Percentiles rank a stretch among this genome's conserved stretches.
phyloP scores from a whole-genome alignment of 2,888 invertebrate species.

The Anthrax anthrax region DNA sequence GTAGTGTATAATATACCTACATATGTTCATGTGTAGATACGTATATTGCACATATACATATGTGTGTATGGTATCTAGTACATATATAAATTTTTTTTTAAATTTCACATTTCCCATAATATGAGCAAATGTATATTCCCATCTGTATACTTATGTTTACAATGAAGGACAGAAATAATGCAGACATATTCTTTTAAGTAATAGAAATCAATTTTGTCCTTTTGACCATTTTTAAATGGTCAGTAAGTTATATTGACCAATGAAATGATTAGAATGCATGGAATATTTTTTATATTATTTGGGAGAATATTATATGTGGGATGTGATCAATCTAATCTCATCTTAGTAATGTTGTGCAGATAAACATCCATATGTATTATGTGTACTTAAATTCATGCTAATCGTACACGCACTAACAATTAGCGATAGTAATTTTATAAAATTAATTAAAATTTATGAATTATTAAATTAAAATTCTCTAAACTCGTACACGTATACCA shows the following conservation, averaged over 20 bases:
- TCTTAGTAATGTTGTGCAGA: not conserved
- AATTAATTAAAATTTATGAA: too few relatives aligned
- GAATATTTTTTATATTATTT: not conserved
- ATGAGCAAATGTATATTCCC: too few relatives aligned
- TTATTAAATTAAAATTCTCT: too few relatives aligned
- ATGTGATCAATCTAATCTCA: not conserved
- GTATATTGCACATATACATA: too few relatives aligned
- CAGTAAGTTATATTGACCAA: conserved; percentile 10
- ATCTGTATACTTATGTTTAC: too few relatives aligned
- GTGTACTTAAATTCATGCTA: not conserved
- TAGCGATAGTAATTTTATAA: too few relatives aligned
- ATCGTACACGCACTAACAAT: not conserved
- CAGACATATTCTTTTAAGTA: not conserved
- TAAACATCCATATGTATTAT: not conserved
- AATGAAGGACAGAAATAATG: too few relatives aligned
- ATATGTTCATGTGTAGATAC: not conserved
- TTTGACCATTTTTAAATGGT: not conserved
- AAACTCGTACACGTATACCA: too few relatives aligned
- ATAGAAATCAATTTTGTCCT: not conserved
- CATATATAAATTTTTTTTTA: not conserved
- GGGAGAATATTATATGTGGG: too few relatives aligned
- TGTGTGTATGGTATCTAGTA: too few relatives aligned
- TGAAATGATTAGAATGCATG: conserved; percentile 5
- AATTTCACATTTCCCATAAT: too few relatives aligned
- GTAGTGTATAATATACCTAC: not conserved